Evolutionary conservation across 2,888 invertebrate species (phyloP).

Genomic region (Drosophila mimetica): DNA sequence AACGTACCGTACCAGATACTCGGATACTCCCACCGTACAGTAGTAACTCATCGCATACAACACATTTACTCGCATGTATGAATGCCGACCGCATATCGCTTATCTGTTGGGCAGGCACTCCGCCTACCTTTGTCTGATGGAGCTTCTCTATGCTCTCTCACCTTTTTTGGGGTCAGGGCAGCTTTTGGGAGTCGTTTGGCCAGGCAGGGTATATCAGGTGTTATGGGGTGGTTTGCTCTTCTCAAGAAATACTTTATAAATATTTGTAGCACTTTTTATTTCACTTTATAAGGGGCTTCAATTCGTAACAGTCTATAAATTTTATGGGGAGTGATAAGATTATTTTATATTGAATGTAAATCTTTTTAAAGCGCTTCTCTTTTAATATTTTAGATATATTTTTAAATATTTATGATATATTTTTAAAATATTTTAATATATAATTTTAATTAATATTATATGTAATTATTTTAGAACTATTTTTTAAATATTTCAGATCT

Average conservation of each 20-base stretch:
- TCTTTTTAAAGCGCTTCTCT: background rate
- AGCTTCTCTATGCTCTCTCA: conserved; percentile 18
- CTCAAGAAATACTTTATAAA: background rate
- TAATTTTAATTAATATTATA: background rate
- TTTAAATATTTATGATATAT: too few species aligned
- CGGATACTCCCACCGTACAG: conserved; percentile 23
- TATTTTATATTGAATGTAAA: background rate
- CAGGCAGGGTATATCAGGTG: background rate
- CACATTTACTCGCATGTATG: conserved; percentile 13
- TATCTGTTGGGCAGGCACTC: conserved; percentile 40
- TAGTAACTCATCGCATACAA: conserved; percentile 28
- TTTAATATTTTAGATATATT: too few species aligned
- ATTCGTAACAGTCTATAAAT: background rate
- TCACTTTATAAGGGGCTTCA: too few species aligned
- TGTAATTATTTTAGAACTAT: background rate
- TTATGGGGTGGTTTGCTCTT: background rate
- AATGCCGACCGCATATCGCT: conserved; percentile 42
- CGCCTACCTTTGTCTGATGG: conserved; percentile 19
- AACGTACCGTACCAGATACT: conserved; percentile 39
- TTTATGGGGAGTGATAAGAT: background rate
- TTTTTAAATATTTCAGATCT: too few species aligned
- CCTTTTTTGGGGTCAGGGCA: conserved; percentile 6
- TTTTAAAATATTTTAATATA: too few species aligned
- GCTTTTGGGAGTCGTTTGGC: background rate
- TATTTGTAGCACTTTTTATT: background rate